Evolutionary conservation across 2,113 vertebrate genomes (phyloP), one percentile per base, ranked within the genome.

Genomic region (Neomonachus schauinslandi): DNA sequence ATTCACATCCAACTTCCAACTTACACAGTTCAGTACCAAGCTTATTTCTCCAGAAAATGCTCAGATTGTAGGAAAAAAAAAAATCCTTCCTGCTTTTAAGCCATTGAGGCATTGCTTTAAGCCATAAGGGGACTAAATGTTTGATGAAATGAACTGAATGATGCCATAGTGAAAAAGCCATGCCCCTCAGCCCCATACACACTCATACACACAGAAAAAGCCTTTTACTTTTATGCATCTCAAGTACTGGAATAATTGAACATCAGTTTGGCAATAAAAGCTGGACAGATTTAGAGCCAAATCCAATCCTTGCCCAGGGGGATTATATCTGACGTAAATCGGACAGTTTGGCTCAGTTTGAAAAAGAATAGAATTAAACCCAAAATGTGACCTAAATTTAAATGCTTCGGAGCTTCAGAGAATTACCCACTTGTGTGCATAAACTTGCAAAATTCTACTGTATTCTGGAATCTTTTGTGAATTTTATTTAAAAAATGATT

Each of bases 261-360:
- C 97, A 98, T 97, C 97, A 96, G 76, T 95, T 94, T 97, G 97
- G 98, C 97, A 97, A 94, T 96, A 85, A 96, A 93, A 96, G 69
- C 95, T 18, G 39, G 96, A 91, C 72, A 96, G 95, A 95, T 97
- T 97, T 74, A 92, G 76, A 97, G 96, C 97, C 98, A 98, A 96
- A 96, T 98, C 80, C 97, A 94, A 81, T 72, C 85, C 97, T 96
- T 97, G 97, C 96, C 95, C 96, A 96, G 57, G 88, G 96, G 96
- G 96, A 98, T 98, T 98, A 97, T 90, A 57, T 33, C 96, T 98
- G 97, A 98, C 94, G 96, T 97, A 94, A 97, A 97, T 98, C 90
- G 94, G 97, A 96, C 96, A 98, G 93, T 98, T 97, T 98, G 97
- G 97, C 96, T 98, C 71, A 36, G 49, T 97, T 94, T 98, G 57